phyloP scores from a whole-genome alignment of 30 jellyfish, hydroid and myxozoan species.

The Aurelia aurita region DNA sequence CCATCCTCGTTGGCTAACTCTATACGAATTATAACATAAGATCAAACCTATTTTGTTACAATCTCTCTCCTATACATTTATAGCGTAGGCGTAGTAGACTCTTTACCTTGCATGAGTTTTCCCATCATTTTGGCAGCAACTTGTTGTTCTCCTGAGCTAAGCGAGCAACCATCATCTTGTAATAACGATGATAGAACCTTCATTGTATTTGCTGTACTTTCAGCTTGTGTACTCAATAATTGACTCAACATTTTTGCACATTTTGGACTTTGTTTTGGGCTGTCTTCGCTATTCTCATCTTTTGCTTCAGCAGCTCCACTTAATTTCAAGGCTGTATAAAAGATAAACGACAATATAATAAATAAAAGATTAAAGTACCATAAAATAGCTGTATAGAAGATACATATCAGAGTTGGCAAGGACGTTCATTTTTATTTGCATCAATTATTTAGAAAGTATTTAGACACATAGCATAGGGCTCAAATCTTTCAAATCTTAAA shows the following conservation, averaged over 20 bases:
- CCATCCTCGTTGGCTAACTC: too few relatives aligned
- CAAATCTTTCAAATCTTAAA: too few relatives aligned
- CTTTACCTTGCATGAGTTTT: slow-evolving; percentile 88
- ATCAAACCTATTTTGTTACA: too few relatives aligned
- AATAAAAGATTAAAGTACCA: too few relatives aligned
- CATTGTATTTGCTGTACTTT: slow-evolving; percentile 98
- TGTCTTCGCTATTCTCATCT: slow-evolving; percentile 41
- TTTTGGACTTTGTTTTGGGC: slow-evolving; percentile 74
- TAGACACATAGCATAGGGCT: too few relatives aligned
- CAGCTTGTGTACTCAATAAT: slow-evolving; percentile 96
- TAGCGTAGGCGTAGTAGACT: too few relatives aligned
- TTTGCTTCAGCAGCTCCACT: slow-evolving; percentile 50
- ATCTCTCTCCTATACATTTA: too few relatives aligned
- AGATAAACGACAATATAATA: not conserved
- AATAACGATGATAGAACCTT: slow-evolving; percentile 84
- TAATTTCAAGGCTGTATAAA: slow-evolving; percentile 49
- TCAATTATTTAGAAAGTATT: too few relatives aligned
- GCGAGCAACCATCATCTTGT: slow-evolving; percentile 98
- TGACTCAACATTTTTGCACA: slow-evolving; percentile 96
- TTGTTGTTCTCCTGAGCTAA: slow-evolving; percentile 90
- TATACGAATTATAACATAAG: too few relatives aligned
- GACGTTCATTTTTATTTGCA: too few relatives aligned
- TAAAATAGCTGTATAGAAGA: too few relatives aligned
- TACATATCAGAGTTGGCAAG: too few relatives aligned
- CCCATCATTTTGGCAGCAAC: slow-evolving; percentile 99